Base-by-base conservation (phyloP, 2,888 invertebrate genomes). In the Drosophila nigritarsus region DNA sequence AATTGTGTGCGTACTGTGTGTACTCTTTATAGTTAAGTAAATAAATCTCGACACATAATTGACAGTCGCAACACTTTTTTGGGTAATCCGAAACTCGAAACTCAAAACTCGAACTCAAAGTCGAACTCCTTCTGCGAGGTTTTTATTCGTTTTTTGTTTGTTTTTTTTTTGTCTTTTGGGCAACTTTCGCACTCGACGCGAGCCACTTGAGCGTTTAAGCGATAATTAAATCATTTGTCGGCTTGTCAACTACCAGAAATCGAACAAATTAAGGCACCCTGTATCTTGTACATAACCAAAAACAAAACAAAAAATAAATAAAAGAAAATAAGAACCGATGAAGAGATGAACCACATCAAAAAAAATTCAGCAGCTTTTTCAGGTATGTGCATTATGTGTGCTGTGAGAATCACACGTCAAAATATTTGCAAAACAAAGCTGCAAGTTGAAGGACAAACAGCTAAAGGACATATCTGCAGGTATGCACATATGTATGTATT, bases 341-440 rank as follows among this genome's bases (percentile, higher is more conserved):
- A n/a, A 27, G 24, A 15, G 34, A 53, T 54, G 7, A 6, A 34
- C 11, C 15, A 29, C 18, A 70, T 59, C 29, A n/a, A 24, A 53
- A 18, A 36, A 38, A 30, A 18, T 30, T 42, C 27, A n/a, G 18
- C 48, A 18, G 45, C 8, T 54, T 32, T 36, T 36, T 18, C 36
- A 62, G 53, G 60, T 34, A 50, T 54, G 20, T 64, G 48, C 30
- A 45, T 45, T 56, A 38, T 71, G n/a, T 56, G 61, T 24, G 65
- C 54, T 78, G 80, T 84, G 85, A 78, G 75, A 82, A 86, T 64
- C 36, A 74, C 53, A 90, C 87, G 87, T 87, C 87, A 87, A 90
- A 87, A 87, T 87, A 87, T 87, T 87, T 90, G 89, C 87, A 82
- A 87, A 87, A 87, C 87, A 90, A 90, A 78, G 89, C 87, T 65